A percentile compares a stretch with the other conserved stretches of the same genome.
Evolutionary conservation across 2,113 vertebrate genomes (phyloP).

Genomic region (Dissostichus mawsoni): DNA sequence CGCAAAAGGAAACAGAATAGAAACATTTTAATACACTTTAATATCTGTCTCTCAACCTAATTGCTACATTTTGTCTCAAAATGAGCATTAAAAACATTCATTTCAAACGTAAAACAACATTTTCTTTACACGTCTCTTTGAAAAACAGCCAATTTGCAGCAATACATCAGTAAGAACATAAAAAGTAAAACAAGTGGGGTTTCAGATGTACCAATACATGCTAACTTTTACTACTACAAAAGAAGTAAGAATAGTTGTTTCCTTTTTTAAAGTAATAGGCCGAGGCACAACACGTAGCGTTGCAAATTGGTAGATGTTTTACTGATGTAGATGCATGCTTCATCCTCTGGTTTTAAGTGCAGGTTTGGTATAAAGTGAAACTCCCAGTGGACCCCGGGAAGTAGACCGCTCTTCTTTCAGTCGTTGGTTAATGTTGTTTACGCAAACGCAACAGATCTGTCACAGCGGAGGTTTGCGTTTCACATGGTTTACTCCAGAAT

Average conservation of each 20-base stretch:
- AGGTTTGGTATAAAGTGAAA: conserved; percentile 47
- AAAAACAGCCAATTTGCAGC: conserved; percentile 24
- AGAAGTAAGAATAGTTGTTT: conserved; percentile 41
- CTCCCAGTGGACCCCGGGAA: conserved; percentile 73
- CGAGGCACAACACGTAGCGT: conserved; percentile 19
- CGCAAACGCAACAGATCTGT: conserved; percentile 68
- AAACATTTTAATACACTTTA: too few relatives aligned
- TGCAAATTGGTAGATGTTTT: conserved; percentile 45
- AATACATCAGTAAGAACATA: neutral
- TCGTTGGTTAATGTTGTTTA: conserved; percentile 73
- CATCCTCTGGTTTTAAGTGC: conserved; percentile 52
- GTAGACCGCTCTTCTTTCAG: conserved; percentile 71
- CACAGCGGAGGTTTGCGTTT: conserved; percentile 67
- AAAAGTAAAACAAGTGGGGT: conserved; percentile 34
- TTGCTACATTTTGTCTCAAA: neutral
- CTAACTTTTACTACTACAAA: conserved; percentile 69
- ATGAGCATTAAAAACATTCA: neutral
- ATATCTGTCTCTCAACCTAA: neutral
- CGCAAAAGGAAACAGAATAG: too few relatives aligned
- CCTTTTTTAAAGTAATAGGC: conserved; percentile 45
- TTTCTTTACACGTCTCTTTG: conserved; percentile 5
- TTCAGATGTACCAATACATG: conserved; percentile 22
- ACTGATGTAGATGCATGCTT: conserved; percentile 35
- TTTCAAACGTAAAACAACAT: neutral
- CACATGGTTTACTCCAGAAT: conserved; percentile 68